Percentiles rank a stretch among this genome's conserved stretches.
phyloP scores from a whole-genome alignment of 2,797 vertebrate species.

The Danio aesculapii region DNA sequence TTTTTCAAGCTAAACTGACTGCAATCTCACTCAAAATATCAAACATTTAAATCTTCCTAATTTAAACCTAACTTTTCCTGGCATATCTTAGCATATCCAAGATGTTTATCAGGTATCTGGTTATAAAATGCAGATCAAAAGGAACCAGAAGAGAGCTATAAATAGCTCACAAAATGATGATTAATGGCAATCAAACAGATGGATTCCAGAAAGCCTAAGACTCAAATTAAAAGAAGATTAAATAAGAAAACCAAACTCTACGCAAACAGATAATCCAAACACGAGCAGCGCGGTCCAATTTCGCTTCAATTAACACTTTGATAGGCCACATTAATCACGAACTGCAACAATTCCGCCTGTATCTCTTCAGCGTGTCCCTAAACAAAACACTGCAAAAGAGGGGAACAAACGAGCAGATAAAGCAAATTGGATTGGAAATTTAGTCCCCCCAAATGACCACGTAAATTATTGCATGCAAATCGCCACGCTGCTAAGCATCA shows the following conservation, averaged over 20 bases:
- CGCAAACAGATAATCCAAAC: slow-evolving; percentile 39
- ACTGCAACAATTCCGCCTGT: slow-evolving; percentile 40
- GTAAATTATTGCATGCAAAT: slow-evolving; percentile 66
- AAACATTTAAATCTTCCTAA: neutral
- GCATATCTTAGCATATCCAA: neutral
- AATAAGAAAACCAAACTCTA: slow-evolving; percentile 42
- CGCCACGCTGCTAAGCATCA: slow-evolving; percentile 47
- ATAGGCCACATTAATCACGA: slow-evolving; percentile 66
- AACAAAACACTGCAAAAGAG: slow-evolving; percentile 50
- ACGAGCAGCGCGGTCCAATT: slow-evolving; percentile 45
- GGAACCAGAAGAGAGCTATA: neutral
- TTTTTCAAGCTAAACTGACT: neutral
- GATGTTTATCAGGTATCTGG: neutral
- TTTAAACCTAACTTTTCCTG: neutral
- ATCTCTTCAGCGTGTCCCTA: slow-evolving; percentile 28
- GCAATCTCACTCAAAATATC: neutral
- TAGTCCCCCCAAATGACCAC: slow-evolving; percentile 61
- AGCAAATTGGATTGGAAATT: slow-evolving; percentile 61
- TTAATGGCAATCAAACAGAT: slow-evolving; percentile 31
- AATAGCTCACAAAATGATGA: neutral
- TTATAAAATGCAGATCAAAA: neutral
- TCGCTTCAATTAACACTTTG: slow-evolving; percentile 63
- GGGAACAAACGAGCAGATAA: slow-evolving; percentile 60
- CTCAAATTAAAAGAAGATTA: slow-evolving; percentile 43
- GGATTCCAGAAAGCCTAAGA: slow-evolving; percentile 1